A percentile compares a stretch with the other conserved stretches of the same genome.
Evolutionary conservation across 2,797 vertebrate genomes (phyloP).

Genomic region (Acridotheres tristis): DNA sequence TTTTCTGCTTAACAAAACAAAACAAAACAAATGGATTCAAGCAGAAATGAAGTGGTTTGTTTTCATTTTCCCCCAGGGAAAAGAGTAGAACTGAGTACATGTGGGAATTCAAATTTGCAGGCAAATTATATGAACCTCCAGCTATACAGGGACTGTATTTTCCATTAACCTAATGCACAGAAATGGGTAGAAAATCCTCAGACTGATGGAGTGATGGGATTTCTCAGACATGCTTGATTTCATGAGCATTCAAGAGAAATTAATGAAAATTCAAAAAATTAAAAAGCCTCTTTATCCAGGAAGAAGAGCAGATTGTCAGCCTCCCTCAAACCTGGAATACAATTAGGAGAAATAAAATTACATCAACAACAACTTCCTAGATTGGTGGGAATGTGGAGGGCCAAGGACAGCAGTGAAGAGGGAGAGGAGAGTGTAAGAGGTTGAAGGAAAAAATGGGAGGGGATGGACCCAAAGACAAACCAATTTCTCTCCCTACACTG

Average conservation of each 20-base stretch:
- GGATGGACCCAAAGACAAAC: not conserved
- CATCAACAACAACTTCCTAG: not conserved
- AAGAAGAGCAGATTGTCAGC: not conserved
- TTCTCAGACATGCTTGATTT: not conserved
- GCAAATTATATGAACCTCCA: not conserved
- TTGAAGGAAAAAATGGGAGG: not conserved
- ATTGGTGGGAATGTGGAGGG: accelerated
- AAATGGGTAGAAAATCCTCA: not conserved
- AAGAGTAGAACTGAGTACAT: not conserved
- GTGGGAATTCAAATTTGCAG: not conserved
- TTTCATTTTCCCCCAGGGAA: not conserved
- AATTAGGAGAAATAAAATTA: not conserved
- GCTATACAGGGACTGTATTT: not conserved
- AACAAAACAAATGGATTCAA: not conserved
- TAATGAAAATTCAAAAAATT: not conserved
- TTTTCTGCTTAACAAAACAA: not conserved
- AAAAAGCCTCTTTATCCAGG: not conserved
- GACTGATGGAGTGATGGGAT: not conserved
- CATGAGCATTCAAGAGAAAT: not conserved
- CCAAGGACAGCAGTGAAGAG: not conserved
- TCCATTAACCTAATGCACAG: not conserved
- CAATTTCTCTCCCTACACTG: not conserved
- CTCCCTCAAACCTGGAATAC: not conserved
- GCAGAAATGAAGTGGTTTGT: not conserved
- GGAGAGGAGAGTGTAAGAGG: not conserved